These are phyloP conservation scores for Teinopalpus imperialis DNA, from an alignment of 2,888 invertebrate species.

Conservation along the genomic window DNA sequence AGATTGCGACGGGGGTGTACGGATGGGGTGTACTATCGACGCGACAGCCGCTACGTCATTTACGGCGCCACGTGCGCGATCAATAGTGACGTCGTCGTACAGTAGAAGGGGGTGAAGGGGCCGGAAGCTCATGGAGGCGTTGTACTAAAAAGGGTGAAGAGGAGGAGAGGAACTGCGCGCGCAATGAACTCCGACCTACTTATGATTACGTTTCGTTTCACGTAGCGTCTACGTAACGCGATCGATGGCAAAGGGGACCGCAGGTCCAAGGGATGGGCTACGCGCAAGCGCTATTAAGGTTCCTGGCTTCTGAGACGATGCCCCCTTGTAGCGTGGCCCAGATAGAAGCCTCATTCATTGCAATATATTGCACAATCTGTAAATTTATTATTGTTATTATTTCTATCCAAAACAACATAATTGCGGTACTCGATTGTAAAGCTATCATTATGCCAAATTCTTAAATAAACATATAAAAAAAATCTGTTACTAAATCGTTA, in stretches of 20 bases:
- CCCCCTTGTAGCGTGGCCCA: constrained; percentile 48
- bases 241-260: constrained; percentile 55
- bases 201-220: constrained; percentile 69
- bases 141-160: constrained; percentile 25
- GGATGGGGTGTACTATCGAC: constrained; percentile 59
- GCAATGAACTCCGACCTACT: constrained; percentile 69
- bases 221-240: constrained; percentile 74
- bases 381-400: no score
- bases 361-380: constrained; percentile 38
- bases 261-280: constrained; percentile 33
- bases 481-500: no score
- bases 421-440: no score
- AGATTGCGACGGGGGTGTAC: constrained; percentile 38
- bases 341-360: constrained; percentile 41
- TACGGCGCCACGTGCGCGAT: constrained; percentile 78
- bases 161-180: constrained; percentile 53
- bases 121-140: constrained; percentile 20
- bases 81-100: constrained; percentile 76
- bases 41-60: constrained; percentile 69
- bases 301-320: constrained; percentile 42
- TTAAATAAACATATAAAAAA: no score
- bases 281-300: constrained; percentile 45
- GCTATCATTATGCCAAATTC: no score
- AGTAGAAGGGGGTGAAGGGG: constrained; percentile 33
- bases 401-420: no score